Evolutionary conservation across 2,113 vertebrate species (phyloP).

Genomic region (Callipepla californica): DNA sequence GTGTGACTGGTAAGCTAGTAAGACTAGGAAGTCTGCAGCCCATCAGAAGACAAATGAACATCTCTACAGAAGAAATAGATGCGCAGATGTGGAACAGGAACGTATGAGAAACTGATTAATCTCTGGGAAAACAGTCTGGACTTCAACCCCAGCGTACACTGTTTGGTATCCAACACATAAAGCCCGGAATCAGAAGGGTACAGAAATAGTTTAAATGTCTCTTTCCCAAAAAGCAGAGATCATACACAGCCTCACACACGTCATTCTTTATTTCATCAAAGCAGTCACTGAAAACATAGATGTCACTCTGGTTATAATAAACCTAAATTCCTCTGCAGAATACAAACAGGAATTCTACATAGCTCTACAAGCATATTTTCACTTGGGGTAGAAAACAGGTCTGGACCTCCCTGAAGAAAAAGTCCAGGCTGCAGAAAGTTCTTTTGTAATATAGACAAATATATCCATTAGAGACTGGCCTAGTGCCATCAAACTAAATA

Average conservation of each 20-base stretch:
- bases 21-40: background rate
- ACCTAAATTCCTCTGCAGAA: background rate
- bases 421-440: slow-evolving; percentile 13
- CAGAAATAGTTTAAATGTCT: background rate
- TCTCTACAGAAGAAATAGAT: background rate
- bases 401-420: background rate
- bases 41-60: background rate
- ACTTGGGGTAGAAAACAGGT: background rate
- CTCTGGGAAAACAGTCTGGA: background rate
- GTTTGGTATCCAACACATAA: background rate
- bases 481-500: slow-evolving; percentile 42
- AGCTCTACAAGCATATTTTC: background rate
- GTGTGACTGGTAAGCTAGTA: background rate
- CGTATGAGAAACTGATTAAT: background rate
- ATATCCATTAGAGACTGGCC: slow-evolving; percentile 52
- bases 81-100: background rate
- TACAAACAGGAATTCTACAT: background rate
- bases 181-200: background rate
- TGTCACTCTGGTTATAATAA: background rate
- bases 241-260: background rate
- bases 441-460: slow-evolving; percentile 35
- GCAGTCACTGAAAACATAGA: background rate
- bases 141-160: background rate
- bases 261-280: slow-evolving; percentile 7
- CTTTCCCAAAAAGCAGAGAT: background rate